phyloP scores from a whole-genome alignment of 2,888 invertebrate genomes.

The Trichogramma evanescens region DNA sequence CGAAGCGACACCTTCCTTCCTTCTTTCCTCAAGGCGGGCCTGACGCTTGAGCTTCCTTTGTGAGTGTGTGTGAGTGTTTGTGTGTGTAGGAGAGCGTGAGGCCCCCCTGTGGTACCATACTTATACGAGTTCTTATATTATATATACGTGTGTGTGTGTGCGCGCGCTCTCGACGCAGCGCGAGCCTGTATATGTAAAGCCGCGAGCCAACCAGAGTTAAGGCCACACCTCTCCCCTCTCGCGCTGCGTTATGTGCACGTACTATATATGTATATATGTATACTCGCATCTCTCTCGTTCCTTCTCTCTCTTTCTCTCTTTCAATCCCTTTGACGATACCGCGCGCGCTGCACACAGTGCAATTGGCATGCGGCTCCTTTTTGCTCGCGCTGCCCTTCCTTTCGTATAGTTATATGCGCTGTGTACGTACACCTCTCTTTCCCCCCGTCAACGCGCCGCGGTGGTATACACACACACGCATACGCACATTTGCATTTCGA shows the following conservation, averaged over 20 bases:
- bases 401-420: too few species aligned
- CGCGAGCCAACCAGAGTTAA: neutral
- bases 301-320: neutral
- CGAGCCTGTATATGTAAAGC: too few species aligned
- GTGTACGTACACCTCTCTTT: too few species aligned
- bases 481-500: too few species aligned
- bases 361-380: too few species aligned
- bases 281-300: neutral
- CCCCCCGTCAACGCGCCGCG: too few species aligned
- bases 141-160: too few species aligned
- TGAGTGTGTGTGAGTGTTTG: neutral
- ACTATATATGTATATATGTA: too few species aligned
- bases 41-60: neutral
- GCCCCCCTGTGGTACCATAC: constrained; percentile 15
- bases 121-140: too few species aligned
- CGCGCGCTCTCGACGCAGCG: neutral
- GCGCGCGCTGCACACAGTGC: neutral
- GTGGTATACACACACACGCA: too few species aligned
- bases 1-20: too few species aligned
- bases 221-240: constrained; percentile 20
- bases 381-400: too few species aligned
- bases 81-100: neutral
- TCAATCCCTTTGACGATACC: neutral
- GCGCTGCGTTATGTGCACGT: neutral
- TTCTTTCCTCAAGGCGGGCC: constrained; percentile 7